A percentile compares a stretch with the other conserved stretches of the same genome.
Evolutionary conservation across 2,888 invertebrate genomes (phyloP).

Genomic region (Dryomyza anilis): DNA sequence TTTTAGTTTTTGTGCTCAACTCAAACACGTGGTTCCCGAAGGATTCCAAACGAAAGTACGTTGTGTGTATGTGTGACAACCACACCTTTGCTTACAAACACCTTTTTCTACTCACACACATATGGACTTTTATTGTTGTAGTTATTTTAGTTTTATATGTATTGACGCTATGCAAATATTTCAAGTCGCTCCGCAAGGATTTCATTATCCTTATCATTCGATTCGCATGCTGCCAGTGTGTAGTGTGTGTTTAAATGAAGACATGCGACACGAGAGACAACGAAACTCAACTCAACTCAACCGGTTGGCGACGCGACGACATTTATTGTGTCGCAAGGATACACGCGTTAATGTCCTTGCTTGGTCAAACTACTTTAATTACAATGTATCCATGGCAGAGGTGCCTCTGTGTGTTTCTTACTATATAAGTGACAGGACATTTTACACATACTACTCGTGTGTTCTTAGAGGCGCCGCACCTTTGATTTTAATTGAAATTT

Average conservation of each 20-base stretch:
- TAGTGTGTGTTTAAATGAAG: constrained; percentile 41
- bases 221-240: no score
- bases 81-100: constrained; percentile 29
- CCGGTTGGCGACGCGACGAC: constrained; percentile 17
- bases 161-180: constrained; percentile 46
- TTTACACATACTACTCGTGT: no score
- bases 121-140: constrained; percentile 28
- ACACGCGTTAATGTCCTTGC: not conserved
- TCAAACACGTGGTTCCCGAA: constrained; percentile 2
- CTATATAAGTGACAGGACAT: not conserved
- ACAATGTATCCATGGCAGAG: constrained; percentile 32
- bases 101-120: not conserved
- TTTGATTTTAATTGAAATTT: no score
- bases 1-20: not conserved
- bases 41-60: constrained; percentile 1
- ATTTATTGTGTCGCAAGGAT: constrained; percentile 16
- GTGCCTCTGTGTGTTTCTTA: not conserved
- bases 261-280: constrained; percentile 38
- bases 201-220: constrained; percentile 56
- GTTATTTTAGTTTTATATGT: no score
- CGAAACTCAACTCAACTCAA: not conserved
- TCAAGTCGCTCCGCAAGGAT: constrained; percentile 51
- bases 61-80: not conserved
- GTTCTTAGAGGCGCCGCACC: no score
- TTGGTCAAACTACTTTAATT: constrained; percentile 53